These are phyloP conservation scores for Apoda limacodes DNA, from an alignment of 2,888 invertebrate species.

Conservation along the genomic window DNA sequence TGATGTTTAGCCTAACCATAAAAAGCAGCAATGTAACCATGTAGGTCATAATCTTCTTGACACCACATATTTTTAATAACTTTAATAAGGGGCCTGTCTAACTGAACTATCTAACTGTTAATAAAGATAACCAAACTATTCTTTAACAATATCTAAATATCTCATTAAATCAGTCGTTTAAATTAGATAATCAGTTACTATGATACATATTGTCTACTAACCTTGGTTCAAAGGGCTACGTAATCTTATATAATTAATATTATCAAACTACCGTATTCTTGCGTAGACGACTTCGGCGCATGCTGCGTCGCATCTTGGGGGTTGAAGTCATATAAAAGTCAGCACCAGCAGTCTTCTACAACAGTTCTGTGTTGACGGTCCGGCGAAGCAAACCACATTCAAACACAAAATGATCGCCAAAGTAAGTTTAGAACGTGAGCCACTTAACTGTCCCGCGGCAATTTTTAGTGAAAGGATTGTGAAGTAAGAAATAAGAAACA, in stretches of 20 bases:
- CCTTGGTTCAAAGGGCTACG: conserved; percentile 52
- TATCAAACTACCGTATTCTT: conserved; percentile 66
- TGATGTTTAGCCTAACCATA: too few species aligned
- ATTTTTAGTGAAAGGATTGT: conserved; percentile 43
- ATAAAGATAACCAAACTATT: too few species aligned
- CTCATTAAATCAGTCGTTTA: too few species aligned
- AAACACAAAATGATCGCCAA: conserved; percentile 64
- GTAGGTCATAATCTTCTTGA: too few species aligned
- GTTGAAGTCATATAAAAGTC: conserved; percentile 62
- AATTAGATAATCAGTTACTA: too few species aligned
- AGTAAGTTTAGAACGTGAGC: conserved; percentile 48
- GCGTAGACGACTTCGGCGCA: conserved; percentile 48
- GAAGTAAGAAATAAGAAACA: too few species aligned
- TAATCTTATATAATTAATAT: conserved; percentile 66
- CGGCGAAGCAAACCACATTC: conserved; percentile 59
- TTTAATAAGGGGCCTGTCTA: too few species aligned
- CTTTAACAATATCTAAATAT: too few species aligned
- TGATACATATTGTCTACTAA: conserved; percentile 34
- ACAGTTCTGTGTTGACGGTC: conserved; percentile 66
- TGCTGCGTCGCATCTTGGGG: conserved; percentile 48
- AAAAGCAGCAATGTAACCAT: too few species aligned
- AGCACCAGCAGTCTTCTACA: conserved; percentile 40
- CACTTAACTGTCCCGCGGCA: conserved; percentile 20
- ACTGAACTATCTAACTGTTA: too few species aligned
- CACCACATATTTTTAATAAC: too few species aligned